Evolutionary conservation across 2,797 vertebrate genomes (phyloP), one percentile per base, ranked within the genome.

Genomic region (Ptychobarbus kaznakovi): DNA sequence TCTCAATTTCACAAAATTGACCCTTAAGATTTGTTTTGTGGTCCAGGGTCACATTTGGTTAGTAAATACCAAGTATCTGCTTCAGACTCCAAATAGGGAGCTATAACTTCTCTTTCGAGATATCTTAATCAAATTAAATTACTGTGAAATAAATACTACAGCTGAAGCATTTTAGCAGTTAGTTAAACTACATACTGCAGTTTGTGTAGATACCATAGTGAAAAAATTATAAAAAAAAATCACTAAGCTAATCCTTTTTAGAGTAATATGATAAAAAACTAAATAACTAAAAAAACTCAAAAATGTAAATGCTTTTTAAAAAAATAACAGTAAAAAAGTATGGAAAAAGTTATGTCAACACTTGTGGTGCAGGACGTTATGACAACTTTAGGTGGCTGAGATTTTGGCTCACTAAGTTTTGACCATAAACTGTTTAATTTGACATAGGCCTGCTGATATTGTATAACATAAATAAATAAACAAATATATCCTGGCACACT

Each of bases 401-500:
- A 4, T 73, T 15, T 44, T 18, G 6, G 32, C 32, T 35, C 28
- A 18, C n/a, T 32, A 20, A 32, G 7, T 46, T 46, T 46, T 42
- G 20, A 40, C 38, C 20, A 12, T 40, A 44, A 46, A 0, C 22
- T 44, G n/a, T 9, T 22, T 76, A 22, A 15, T n/a, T 38, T 38
- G 20, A 15, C 49, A 61, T 3, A 35, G 28, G 28, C 12, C 65
- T 35, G 0, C 56, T 28, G 1, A 16, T 35, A 10, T n/a, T 74
- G 1, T 42, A 4, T 32, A 32, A 32, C 32, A 32, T 32, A 2
- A 32, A 32, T 32, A 32, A 32, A 32, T 32, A 32, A 32, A 35
- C 9, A 65, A n/a, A 22, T 40, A 32, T 38, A 51, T 58, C 68
- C 7, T 20, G 58, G 66, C 7, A 44, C 4, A 90, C 96, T 88